Evolutionary conservation across 1,140 invertebrate genomes (phyloP), one percentile per base, ranked within the genome.

Genomic region (Globodera rostochiensis): DNA sequence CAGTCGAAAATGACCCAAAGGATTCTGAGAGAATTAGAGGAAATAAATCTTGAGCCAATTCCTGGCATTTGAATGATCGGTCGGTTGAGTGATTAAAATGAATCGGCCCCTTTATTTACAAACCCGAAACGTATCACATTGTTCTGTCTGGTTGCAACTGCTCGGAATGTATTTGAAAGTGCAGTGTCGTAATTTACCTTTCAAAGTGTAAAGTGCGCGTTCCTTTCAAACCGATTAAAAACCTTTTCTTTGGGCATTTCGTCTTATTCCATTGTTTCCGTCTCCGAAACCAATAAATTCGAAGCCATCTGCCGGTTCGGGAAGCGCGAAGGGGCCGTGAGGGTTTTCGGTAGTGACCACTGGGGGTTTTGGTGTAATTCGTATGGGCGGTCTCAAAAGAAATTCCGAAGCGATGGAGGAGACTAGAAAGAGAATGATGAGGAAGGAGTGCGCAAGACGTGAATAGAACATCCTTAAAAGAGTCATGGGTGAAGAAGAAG

Each of bases 81-180:
- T 36, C 36, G 3, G 36, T 36, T 36, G 36, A 36, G 36, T 36
- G 36, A 36, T 36, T 1, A 36, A 36, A 53, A 53, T 53, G 50
- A 53, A 53, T 53, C 11, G 36, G 36, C 36, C 36, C 36, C 6
- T 69, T 69, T 15, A 21, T 21, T 45, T 15, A 79, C 36, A 3
- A 9, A 79, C 77, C 77, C 73, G 79, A 4, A 79, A 46, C 11
- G 74, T 79, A 13, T 50, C 77, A 50, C 77, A 79, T 25, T 67
- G 57, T 25, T 64, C 36, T 25, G 67, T 79, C 36, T 64, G 60
- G 21, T 79, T 79, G 73, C 77, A 79, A 36, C 57, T 71, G 67
- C 60, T 70, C 57, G 77, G 77, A 21, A 79, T 74, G 50, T 79
- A 79, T 50, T 79, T 79, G 77, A 79, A 79, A n/a, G 69, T 25